Conservation (phyloP, 2,888 invertebrate genomes). For the Trisateles emortualis region DNA sequence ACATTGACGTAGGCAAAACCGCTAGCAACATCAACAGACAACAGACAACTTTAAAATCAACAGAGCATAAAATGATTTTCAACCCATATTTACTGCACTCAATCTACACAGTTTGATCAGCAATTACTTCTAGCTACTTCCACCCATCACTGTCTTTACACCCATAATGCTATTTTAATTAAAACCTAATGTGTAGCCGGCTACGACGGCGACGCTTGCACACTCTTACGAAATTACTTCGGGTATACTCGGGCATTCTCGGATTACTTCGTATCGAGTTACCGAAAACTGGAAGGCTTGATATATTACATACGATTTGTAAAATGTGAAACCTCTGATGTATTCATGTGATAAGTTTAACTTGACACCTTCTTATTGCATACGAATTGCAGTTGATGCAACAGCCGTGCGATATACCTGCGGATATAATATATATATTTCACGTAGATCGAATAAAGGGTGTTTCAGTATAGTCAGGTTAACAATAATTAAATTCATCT, state of each 20-base stretch:
- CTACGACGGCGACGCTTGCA: slow-evolving; percentile 10
- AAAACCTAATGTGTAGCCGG: slow-evolving; percentile 30
- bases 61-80: neutral
- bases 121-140: slow-evolving; percentile 22
- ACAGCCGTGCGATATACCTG: slow-evolving; percentile 24
- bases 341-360: slow-evolving; percentile 31
- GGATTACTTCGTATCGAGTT: slow-evolving; percentile 38
- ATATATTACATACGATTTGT: slow-evolving; percentile 42
- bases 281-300: slow-evolving; percentile 34
- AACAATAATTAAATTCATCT: no score
- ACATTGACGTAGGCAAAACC: no score
- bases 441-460: no score
- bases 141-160: slow-evolving; percentile 13
- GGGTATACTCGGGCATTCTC: slow-evolving; percentile 26
- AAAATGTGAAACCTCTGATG: slow-evolving; percentile 41
- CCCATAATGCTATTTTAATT: slow-evolving; percentile 40
- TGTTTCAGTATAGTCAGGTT: no score
- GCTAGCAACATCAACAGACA: no score
- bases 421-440: no score
- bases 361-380: slow-evolving; percentile 32
- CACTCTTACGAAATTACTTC: slow-evolving; percentile 40
- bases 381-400: slow-evolving; percentile 25
- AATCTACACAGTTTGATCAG: slow-evolving; percentile 18
- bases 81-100: slow-evolving; percentile 3
- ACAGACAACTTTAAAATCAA: neutral